A percentile compares a stretch with the other conserved stretches of the same genome.
Conservation (phyloP, 2,888 invertebrate genomes). For the Tenthredo amoena region DNA sequence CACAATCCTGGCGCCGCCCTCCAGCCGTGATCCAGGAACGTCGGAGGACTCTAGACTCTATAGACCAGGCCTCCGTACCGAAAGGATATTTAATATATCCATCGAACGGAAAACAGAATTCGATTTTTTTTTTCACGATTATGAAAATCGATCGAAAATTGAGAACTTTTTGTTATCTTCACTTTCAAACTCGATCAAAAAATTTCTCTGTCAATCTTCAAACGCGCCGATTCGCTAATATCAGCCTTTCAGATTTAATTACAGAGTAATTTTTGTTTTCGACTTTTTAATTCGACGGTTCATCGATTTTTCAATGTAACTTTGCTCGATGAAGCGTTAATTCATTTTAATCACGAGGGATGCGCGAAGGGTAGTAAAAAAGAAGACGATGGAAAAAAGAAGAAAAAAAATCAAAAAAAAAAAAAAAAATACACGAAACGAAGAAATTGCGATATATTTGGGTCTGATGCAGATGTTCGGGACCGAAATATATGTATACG, state of each 20-base stretch:
- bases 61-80: conserved; percentile 1
- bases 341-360: background rate
- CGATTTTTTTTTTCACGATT: background rate
- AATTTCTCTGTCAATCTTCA: background rate
- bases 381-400: background rate
- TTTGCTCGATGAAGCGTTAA: background rate
- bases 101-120: background rate
- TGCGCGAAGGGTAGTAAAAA: background rate
- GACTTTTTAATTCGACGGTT: background rate
- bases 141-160: background rate
- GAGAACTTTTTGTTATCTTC: background rate
- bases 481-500: background rate
- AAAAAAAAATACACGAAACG: background rate
- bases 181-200: background rate
- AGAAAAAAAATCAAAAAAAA: background rate
- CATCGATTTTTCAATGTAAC: background rate
- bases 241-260: background rate
- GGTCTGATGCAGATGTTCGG: conserved; percentile 1
- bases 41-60: background rate
- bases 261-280: background rate
- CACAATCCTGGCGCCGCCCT: conserved; percentile 76
- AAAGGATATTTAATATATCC: background rate
- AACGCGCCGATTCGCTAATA: background rate
- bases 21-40: conserved; percentile 53
- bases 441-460: background rate